Base-by-base conservation (phyloP, 1,140 invertebrate genomes). In the Drosophila mauritiana region DNA sequence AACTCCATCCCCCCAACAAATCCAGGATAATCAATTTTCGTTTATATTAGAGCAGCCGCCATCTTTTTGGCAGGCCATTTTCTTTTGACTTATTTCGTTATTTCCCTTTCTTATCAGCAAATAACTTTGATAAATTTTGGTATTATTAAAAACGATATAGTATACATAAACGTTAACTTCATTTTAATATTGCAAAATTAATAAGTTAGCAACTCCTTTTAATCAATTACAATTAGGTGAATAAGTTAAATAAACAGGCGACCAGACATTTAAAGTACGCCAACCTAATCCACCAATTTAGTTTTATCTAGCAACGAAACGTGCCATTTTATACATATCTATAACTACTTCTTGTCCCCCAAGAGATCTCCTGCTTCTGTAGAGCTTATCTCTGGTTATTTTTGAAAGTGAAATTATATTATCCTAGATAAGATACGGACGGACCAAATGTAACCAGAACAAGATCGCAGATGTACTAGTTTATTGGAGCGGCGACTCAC, bases 401-500 rank as follows among this genome's bases (percentile, higher is more conserved):
- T 72, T 49, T 57, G 68, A 72, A 72, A 72, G 68, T 70, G 65
- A 72, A 72, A 72, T 70, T 72, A 55, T 69, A 55, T 46, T 70
- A 57, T 72, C 68, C 65, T 57, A 49, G 68, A 72, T 72, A 72
- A 72, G 68, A 72, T 72, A 72, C n/a, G 20, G 2, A 0, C n/a
- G 12, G 10, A 49, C 8, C 27, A 68, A 34, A 70, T 70, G 64
- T 73, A 73, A 73, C 55, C 69, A 36, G 51, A 39, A 45, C 27
- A 25, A 74, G 57, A 52, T 62, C 17, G 10, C 11, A 11, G 11
- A 37, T 10, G 6, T 31, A 4, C 11, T 25, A 7, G 10, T 13
- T 8, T 42, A 13, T 25, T 34, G 0, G 3, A 15, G 13, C 25
- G 12, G 3, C 2, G 10, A 94, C 95, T 94, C 92, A 97, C 97